Percentiles rank a stretch among this genome's conserved stretches.
Conservation (phyloP, 1,140 invertebrate genomes). For the Papilio helenus region DNA sequence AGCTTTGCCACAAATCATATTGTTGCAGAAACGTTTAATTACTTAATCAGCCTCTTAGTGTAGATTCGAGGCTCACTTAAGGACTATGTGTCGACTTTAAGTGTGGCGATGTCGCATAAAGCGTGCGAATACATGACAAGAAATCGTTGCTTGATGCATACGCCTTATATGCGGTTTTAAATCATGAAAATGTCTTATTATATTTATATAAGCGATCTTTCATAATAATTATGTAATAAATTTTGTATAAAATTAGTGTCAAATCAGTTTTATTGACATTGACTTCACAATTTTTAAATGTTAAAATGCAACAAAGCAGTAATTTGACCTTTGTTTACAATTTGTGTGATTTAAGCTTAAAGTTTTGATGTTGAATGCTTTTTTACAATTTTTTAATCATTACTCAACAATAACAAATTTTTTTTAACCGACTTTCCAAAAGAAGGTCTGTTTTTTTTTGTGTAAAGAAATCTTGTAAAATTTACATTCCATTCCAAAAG, state of each 20-base stretch:
- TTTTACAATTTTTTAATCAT: too few species aligned
- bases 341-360: neutral
- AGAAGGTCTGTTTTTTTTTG: too few species aligned
- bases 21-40: neutral
- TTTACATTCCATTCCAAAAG: conserved; percentile 1
- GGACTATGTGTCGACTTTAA: neutral
- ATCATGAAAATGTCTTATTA: neutral
- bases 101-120: neutral
- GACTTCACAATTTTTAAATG: neutral
- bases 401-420: neutral
- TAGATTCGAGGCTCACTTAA: too few species aligned
- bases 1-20: neutral
- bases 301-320: too few species aligned
- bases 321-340: neutral
- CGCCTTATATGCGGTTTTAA: neutral
- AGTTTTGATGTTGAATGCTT: too few species aligned
- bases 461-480: neutral
- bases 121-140: neutral
- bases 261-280: neutral
- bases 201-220: neutral
- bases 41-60: too few species aligned
- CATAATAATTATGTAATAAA: neutral
- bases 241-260: neutral
- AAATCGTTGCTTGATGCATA: conserved; percentile 3
- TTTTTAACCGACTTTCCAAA: neutral